Evolutionary conservation across 2,113 vertebrate species (phyloP).

Genomic region (Calcarius ornatus): DNA sequence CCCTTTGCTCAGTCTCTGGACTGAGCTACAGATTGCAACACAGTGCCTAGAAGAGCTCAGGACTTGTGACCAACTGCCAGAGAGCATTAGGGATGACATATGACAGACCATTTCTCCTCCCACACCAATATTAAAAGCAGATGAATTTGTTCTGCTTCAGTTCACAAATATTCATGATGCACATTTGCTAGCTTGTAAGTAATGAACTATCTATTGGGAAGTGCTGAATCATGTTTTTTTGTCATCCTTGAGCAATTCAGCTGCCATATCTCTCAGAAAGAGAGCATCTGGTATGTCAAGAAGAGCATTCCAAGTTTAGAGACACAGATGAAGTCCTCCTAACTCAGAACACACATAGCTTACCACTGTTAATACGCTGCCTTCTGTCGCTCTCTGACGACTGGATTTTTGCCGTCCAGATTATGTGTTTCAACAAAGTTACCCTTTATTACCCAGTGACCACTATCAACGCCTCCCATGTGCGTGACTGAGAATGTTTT

Average conservation of each 20-base stretch:
- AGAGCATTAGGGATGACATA: background rate
- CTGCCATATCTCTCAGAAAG: background rate
- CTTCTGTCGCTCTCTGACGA: background rate
- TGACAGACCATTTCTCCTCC: background rate
- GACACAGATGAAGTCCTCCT: background rate
- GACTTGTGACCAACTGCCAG: background rate
- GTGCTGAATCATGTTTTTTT: background rate
- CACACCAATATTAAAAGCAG: background rate
- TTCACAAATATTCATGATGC: background rate
- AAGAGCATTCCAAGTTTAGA: background rate
- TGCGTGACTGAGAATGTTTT: background rate
- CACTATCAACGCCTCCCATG: background rate
- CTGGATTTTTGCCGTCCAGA: background rate
- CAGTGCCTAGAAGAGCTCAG: background rate
- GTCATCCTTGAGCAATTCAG: background rate
- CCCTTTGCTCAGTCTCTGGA: background rate
- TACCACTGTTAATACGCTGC: background rate
- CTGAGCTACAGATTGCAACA: background rate
- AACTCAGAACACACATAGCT: background rate
- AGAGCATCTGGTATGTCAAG: background rate
- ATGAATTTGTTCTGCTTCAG: background rate
- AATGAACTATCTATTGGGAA: background rate
- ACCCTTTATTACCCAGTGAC: background rate
- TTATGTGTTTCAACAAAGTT: background rate
- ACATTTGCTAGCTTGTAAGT: background rate